phyloP scores from a whole-genome alignment of 2,113 vertebrate genomes.

The Sinocyclocheilus rhinocerous region DNA sequence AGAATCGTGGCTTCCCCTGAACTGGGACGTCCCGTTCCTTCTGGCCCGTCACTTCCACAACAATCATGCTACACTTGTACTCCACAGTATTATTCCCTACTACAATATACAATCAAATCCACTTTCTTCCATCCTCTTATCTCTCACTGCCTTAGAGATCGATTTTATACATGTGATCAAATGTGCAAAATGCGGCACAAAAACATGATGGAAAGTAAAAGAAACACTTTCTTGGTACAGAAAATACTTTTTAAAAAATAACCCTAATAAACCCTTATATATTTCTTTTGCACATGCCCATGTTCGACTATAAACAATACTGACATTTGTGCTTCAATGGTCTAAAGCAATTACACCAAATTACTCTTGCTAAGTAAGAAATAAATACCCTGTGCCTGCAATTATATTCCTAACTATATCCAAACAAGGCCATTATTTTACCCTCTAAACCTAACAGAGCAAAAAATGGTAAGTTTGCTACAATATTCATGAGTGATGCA shows the following conservation, averaged over 20 bases:
- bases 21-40: not conserved
- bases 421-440: slow-evolving; percentile 23
- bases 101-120: not conserved
- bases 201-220: slow-evolving; percentile 30
- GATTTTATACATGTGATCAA: slow-evolving; percentile 9
- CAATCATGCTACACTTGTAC: slow-evolving; percentile 32
- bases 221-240: slow-evolving; percentile 22
- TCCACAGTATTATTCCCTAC: slow-evolving; percentile 5
- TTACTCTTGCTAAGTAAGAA: not conserved
- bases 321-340: slow-evolving; percentile 36
- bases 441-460: not conserved
- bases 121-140: not conserved
- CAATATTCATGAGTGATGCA: slow-evolving; percentile 29
- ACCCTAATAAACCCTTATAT: not conserved
- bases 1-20: slow-evolving; percentile 19
- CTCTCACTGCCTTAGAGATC: not conserved
- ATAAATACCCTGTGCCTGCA: slow-evolving; percentile 10
- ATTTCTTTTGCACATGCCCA: slow-evolving; percentile 34
- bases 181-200: slow-evolving; percentile 48
- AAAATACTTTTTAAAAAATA: not conserved
- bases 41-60: slow-evolving; percentile 21
- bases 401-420: slow-evolving; percentile 4
- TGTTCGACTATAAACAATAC: not conserved
- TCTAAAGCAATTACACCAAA: not conserved
- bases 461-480: slow-evolving; percentile 3